Percentiles rank a stretch among this genome's conserved stretches.
phyloP scores from a whole-genome alignment of 1,140 invertebrate species.

The Tigriopus japonicus region DNA sequence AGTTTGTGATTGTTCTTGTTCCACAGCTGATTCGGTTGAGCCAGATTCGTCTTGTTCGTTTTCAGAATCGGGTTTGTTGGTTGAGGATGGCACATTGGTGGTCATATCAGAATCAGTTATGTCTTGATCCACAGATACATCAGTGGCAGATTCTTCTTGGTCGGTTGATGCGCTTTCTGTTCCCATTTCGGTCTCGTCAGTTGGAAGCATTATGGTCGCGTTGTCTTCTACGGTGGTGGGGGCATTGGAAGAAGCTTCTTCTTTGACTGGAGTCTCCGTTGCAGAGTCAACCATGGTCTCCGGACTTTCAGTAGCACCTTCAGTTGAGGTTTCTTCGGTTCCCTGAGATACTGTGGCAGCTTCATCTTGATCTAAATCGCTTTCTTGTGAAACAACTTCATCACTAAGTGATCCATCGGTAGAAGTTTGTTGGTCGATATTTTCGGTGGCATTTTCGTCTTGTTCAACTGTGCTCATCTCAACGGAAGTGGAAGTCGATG shows the following conservation, averaged over 20 bases:
- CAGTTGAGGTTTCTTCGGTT: constrained; percentile 16
- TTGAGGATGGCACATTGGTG: not conserved
- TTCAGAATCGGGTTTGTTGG: not conserved
- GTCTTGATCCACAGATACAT: not conserved
- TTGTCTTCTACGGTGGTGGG: too few relatives aligned
- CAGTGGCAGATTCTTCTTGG: constrained; percentile 13
- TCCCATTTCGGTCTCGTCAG: not conserved
- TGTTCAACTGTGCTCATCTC: too few relatives aligned
- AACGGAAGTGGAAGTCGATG: too few relatives aligned
- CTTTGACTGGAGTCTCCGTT: too few relatives aligned
- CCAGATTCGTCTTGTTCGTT: not conserved
- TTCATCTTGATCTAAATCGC: not conserved
- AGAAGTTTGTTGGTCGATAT: too few relatives aligned
- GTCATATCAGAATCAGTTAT: not conserved
- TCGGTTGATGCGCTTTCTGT: constrained; percentile 8
- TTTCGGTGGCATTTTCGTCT: too few relatives aligned
- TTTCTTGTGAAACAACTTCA: not conserved
- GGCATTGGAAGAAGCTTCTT: too few relatives aligned
- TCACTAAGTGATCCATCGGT: too few relatives aligned
- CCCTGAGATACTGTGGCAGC: not conserved
- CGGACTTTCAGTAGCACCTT: constrained; percentile 15
- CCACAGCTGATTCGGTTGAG: not conserved
- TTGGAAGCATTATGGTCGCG: too few relatives aligned
- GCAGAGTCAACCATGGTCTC: too few relatives aligned
- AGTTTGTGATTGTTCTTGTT: not conserved